Conservation (phyloP, 1,140 invertebrate genomes). For the Nephotettix cincticeps region DNA sequence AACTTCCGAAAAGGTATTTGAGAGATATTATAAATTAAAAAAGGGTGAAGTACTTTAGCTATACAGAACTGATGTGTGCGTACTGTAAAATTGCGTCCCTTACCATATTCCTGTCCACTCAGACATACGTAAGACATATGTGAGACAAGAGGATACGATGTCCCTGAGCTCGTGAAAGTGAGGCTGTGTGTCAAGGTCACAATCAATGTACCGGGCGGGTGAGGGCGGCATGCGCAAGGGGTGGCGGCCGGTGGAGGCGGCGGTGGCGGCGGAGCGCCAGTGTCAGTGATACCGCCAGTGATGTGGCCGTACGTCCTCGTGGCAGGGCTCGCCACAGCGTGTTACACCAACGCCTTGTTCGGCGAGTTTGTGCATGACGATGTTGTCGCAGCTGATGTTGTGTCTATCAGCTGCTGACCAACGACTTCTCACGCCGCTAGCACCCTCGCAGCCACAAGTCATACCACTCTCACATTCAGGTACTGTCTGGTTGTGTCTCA, state of each 20-base stretch:
- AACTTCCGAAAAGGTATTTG: no score
- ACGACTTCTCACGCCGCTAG: conserved; percentile 92
- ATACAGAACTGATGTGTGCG: no score
- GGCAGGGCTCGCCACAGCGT: conserved; percentile 62
- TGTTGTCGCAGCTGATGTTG: conserved; percentile 72
- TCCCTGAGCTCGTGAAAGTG: no score
- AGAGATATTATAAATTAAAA: no score
- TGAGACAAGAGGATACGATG: no score
- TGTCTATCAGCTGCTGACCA: conserved; percentile 65
- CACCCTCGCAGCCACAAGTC: conserved; percentile 76
- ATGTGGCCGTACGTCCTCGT: conserved; percentile 56
- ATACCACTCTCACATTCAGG: conserved; percentile 82
- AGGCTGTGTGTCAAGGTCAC: no score
- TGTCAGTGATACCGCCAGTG: conserved; percentile 2
- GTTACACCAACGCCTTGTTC: conserved; percentile 74
- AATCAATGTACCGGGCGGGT: not conserved
- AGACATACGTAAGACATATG: no score
- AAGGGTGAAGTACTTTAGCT: no score
- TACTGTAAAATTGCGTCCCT: no score
- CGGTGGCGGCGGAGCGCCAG: not conserved
- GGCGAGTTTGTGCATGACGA: conserved; percentile 93
- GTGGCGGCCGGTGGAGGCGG: not conserved
- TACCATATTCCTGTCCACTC: no score
- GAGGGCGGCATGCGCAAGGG: not conserved
- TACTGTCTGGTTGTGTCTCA: no score